Percentiles rank a stretch among this genome's conserved stretches.
phyloP scores from a whole-genome alignment of 2,888 invertebrate genomes.

The Belgica antarctica region DNA sequence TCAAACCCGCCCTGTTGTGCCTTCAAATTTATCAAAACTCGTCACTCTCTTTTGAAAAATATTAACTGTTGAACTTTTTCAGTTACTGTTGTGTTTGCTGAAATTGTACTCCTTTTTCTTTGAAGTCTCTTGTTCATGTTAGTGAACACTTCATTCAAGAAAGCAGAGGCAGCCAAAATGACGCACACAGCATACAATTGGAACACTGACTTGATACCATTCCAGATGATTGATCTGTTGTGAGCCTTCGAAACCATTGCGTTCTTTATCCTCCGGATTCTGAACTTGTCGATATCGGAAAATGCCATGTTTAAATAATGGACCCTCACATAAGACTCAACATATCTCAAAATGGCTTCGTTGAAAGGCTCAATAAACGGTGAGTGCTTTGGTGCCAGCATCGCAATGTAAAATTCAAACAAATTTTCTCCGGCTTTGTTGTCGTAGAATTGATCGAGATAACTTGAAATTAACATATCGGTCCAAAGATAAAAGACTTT shows the following conservation, averaged over 20 bases:
- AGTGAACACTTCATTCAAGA: too few species aligned
- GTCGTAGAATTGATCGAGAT: constrained; percentile 33
- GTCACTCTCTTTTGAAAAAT: too few species aligned
- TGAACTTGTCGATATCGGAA: neutral
- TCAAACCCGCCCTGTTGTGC: too few species aligned
- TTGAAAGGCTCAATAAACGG: constrained; percentile 38
- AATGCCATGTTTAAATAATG: neutral
- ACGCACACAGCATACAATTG: neutral
- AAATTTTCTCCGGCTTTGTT: constrained; percentile 33
- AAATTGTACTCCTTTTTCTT: too few species aligned
- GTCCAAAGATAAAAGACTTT: constrained; percentile 24
- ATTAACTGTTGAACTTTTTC: too few species aligned
- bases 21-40: too few species aligned
- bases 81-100: too few species aligned
- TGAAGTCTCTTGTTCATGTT: too few species aligned
- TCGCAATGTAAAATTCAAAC: constrained; percentile 32
- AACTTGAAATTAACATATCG: constrained; percentile 20
- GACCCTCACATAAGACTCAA: neutral
- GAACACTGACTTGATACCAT: neutral
- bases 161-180: neutral
- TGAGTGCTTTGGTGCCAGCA: constrained; percentile 33
- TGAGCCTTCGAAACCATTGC: neutral
- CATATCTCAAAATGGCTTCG: constrained; percentile 4
- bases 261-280: neutral
- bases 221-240: neutral